Base-by-base conservation (phyloP, 30 jellyfish, hydroid and myxozoan species). In the Cassiopea xamachana region DNA sequence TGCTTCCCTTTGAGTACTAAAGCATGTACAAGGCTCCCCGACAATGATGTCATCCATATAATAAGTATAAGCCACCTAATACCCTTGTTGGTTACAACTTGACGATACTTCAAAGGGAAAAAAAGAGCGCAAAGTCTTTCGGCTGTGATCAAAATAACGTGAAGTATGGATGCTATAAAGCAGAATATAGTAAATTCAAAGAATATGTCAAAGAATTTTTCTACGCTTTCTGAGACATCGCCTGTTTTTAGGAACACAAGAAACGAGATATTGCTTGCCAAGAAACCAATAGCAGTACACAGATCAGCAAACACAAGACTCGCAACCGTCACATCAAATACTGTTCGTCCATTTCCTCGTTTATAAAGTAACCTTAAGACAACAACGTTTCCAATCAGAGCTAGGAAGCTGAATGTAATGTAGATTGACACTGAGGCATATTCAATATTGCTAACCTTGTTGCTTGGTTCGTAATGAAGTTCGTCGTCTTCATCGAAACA, bases 231-330 rank as follows among this genome's bases (percentile, higher is more conserved):
- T 6, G 62, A 51, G 3, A 2, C 1, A 12, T 78, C 58, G 7
- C 10, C 78, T 18, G 78, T 46, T 46, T 70, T 58, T 61, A 59
- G 39, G n/a, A 43, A 39, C 14, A 64, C 62, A 1, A 17, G 73
- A 47, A 44, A 58, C 60, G 75, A 1, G 43, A 79, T 7, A 15
- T 71, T 73, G 59, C n/a, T 60, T 14, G 87, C 69, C 81, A 86
- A 55, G 70, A 86, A 73, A 1, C 62, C 74, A 7, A 74, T 10
- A 27, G 87, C 62, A 19, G 82, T 77, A 1, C 59, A 2, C 47
- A 86, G 62, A 60, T 86, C 88, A 16, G 93, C 87, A 17, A 75
- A 6, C 12, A 75, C 93, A 46, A 86, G 87, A 73, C 93, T 86
- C 13, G 82, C 86, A 14, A 86, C 85, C 19, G 93, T 86, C 55